Evolutionary conservation across 2,888 invertebrate genomes (phyloP).

Genomic region (Zaprionus obscuricornis): DNA sequence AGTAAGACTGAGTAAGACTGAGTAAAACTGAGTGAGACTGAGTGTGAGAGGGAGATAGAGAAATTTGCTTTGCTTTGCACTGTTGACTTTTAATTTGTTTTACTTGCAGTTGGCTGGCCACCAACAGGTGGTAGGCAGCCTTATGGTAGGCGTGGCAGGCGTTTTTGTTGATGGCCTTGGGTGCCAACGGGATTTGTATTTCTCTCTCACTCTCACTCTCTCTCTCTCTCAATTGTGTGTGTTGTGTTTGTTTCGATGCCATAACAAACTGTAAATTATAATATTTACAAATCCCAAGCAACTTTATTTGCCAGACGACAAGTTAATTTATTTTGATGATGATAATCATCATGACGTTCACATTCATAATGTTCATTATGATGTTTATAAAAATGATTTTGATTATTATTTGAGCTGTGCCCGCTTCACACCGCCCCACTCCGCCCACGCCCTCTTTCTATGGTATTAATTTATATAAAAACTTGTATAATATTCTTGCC

Average conservation of each 20-base stretch:
- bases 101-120: conserved; percentile 13
- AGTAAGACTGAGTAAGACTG: too few relatives aligned
- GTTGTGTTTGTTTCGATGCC: conserved; percentile 22
- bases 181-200: conserved; percentile 21
- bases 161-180: not conserved
- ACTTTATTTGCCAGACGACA: conserved; percentile 46
- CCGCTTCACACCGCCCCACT: conserved; percentile 14
- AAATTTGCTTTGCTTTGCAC: conserved; percentile 18
- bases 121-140: conserved; percentile 14
- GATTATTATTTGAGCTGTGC: conserved; percentile 32
- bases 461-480: conserved; percentile 43
- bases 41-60: too few relatives aligned
- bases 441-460: too few relatives aligned
- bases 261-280: conserved; percentile 66
- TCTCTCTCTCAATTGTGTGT: not conserved
- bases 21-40: too few relatives aligned
- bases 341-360: not conserved
- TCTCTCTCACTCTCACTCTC: too few relatives aligned
- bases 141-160: conserved; percentile 44
- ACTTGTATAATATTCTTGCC: conserved; percentile 25
- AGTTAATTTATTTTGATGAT: conserved; percentile 56
- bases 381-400: conserved; percentile 16
- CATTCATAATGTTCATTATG: conserved; percentile 6
- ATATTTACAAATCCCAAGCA: conserved; percentile 47
- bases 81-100: conserved; percentile 75